Evolutionary conservation across 2,888 invertebrate species (phyloP).

Genomic region (Holacanthella duospinosa): DNA sequence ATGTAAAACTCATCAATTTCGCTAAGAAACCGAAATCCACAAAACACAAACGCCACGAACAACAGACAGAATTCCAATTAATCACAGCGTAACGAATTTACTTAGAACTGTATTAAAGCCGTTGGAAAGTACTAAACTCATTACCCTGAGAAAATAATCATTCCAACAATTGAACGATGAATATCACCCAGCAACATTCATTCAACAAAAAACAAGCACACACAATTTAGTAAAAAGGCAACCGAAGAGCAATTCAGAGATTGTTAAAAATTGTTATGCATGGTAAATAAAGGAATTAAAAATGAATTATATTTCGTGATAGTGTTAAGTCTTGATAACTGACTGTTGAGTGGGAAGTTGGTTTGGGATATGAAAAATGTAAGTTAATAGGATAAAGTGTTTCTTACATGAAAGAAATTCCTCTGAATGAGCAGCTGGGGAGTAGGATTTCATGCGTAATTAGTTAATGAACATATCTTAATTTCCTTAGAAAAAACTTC

Average conservation of each 20-base stretch:
- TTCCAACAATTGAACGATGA: no score
- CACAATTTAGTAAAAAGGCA: background rate
- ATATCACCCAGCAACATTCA: no score
- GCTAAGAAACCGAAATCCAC: no score
- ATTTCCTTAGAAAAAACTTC: background rate
- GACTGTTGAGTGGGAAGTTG: background rate
- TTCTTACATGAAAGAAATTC: constrained; percentile 25
- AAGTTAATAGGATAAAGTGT: background rate
- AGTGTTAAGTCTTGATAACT: no score
- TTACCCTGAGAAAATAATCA: no score
- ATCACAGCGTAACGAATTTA: no score
- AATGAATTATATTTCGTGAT: no score
- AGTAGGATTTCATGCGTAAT: constrained; percentile 3
- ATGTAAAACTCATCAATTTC: no score
- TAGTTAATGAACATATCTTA: background rate
- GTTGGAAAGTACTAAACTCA: no score
- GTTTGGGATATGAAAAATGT: background rate
- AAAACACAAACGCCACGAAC: no score
- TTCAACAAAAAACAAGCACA: background rate
- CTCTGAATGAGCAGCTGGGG: constrained; percentile 22
- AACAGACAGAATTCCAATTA: no score
- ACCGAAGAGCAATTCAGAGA: background rate
- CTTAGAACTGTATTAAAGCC: no score
- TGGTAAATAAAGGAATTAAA: background rate
- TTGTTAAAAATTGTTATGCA: background rate